Evolutionary conservation across 2,888 invertebrate species (phyloP).

Genomic region (Rugalucina vietnamica): DNA sequence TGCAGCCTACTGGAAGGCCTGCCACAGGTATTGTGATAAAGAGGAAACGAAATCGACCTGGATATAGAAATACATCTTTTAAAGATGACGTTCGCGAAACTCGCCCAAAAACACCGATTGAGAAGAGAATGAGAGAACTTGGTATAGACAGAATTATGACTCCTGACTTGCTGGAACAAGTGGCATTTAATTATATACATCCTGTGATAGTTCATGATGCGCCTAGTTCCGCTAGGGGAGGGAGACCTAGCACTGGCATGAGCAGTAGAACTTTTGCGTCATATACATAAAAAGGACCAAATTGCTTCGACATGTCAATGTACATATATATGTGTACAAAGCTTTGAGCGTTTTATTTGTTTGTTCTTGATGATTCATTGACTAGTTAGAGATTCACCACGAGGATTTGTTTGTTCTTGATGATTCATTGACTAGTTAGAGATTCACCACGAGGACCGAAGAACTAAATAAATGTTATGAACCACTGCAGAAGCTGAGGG

Average conservation of each 20-base stretch:
- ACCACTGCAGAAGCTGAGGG: too few species aligned
- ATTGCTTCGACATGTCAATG: too few species aligned
- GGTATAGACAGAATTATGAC: conserved; percentile 13
- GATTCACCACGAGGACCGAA: too few species aligned
- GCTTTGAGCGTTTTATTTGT: too few species aligned
- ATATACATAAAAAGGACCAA: neutral
- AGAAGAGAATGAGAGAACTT: conserved; percentile 16
- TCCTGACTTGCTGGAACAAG: neutral
- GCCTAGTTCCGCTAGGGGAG: neutral
- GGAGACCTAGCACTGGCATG: neutral
- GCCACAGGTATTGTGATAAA: neutral
- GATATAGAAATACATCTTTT: neutral
- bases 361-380: too few species aligned
- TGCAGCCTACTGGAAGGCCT: neutral
- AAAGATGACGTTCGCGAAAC: neutral
- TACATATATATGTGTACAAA: too few species aligned
- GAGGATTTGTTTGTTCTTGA: too few species aligned
- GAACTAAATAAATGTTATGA: too few species aligned
- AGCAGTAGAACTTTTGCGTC: conserved; percentile 5
- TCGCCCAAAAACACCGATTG: neutral
- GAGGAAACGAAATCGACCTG: neutral
- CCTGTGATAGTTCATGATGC: neutral
- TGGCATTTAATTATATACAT: conserved; percentile 22
- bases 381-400: too few species aligned
- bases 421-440: too few species aligned